phyloP scores from a whole-genome alignment of 2,113 vertebrate species.

The Lates calcarifer region DNA sequence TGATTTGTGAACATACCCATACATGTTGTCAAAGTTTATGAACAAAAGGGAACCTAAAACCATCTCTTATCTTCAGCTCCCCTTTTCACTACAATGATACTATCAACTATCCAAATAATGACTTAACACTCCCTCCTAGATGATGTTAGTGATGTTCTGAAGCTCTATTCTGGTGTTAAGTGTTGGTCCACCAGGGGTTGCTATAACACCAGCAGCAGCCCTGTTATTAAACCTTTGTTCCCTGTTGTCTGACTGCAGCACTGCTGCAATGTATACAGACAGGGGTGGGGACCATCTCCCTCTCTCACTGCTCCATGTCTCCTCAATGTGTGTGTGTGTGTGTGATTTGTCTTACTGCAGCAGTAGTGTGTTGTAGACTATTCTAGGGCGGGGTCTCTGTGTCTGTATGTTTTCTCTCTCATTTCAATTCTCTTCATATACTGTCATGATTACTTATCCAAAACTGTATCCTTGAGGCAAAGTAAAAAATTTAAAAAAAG shows the following conservation, averaged over 20 bases:
- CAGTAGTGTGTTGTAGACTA: conserved; percentile 45
- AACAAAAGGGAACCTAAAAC: too few species aligned
- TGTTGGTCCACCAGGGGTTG: conserved; percentile 48
- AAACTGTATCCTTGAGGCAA: neutral
- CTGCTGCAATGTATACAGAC: conserved; percentile 71
- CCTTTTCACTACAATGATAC: neutral
- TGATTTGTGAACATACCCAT: neutral
- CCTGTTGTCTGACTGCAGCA: conserved; percentile 73
- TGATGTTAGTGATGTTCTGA: neutral
- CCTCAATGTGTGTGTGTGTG: conserved; percentile 10
- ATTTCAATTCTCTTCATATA: conserved; percentile 22
- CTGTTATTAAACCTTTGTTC: conserved; percentile 70
- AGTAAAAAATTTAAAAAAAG: neutral
- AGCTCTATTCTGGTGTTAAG: conserved; percentile 5
- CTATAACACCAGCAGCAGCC: conserved; percentile 4
- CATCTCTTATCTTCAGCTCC: neutral
- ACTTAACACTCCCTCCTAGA: neutral
- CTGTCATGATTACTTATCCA: neutral
- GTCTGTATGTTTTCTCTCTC: conserved; percentile 25
- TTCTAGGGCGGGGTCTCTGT: conserved; percentile 54
- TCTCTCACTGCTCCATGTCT: conserved; percentile 33
- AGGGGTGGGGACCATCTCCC: conserved; percentile 66
- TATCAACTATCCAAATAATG: neutral
- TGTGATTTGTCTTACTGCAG: conserved; percentile 63
- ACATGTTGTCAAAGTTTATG: neutral